phyloP scores from a whole-genome alignment of 1,140 invertebrate genomes.

The Neelides sp. region DNA sequence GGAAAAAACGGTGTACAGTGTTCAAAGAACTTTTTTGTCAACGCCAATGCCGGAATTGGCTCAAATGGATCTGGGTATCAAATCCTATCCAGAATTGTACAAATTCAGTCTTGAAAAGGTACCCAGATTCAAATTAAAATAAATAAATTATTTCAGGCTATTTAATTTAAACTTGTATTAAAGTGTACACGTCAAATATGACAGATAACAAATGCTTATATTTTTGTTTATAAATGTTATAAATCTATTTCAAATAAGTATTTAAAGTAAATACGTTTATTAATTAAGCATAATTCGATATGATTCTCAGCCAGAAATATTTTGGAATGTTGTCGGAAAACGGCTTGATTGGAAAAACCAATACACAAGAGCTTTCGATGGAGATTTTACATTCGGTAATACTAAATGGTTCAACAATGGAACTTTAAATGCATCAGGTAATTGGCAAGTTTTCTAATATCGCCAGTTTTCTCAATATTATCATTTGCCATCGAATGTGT shows the following conservation, averaged over 20 bases:
- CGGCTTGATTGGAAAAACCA: slow-evolving; percentile 38
- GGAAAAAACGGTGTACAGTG: not conserved
- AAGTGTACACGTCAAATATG: too few species aligned
- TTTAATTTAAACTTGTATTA: too few species aligned
- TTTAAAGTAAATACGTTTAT: too few species aligned
- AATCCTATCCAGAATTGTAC: slow-evolving; percentile 32
- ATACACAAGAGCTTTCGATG: slow-evolving; percentile 37
- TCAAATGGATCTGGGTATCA: slow-evolving; percentile 30
- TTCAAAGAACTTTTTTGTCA: slow-evolving; percentile 20
- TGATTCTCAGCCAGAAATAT: slow-evolving; percentile 38
- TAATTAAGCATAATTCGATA: too few species aligned
- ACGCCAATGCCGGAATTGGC: slow-evolving; percentile 32
- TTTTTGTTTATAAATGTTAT: too few species aligned
- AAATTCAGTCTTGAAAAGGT: slow-evolving; percentile 34
- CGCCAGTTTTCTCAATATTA: too few species aligned
- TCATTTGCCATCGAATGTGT: too few species aligned
- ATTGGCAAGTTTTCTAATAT: too few species aligned
- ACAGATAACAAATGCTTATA: too few species aligned
- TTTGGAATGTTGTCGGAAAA: slow-evolving; percentile 40
- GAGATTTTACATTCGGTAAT: slow-evolving; percentile 37
- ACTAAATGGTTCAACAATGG: slow-evolving; percentile 38
- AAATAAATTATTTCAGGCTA: too few species aligned
- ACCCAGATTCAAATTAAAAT: too few species aligned
- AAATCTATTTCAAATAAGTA: too few species aligned
- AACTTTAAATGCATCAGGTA: slow-evolving; percentile 42